Evolutionary conservation across 35 echinoderm and acorn worm species (phyloP), one percentile per base, ranked within the genome.

Genomic region (Strongylocentrotus purpuratus): DNA sequence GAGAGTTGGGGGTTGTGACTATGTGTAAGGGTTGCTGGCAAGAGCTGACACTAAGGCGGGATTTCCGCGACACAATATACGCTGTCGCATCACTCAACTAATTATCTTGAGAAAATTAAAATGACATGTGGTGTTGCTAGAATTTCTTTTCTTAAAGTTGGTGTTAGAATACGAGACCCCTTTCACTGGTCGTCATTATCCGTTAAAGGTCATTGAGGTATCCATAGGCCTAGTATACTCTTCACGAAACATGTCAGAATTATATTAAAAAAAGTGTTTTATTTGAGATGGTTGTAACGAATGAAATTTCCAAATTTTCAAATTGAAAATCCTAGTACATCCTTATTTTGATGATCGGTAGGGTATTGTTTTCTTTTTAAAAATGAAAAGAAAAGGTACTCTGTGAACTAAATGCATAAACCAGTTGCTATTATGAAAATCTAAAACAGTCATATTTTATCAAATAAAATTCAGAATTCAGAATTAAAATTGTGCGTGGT

Each of bases 11-110:
- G 61, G 65, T 4, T 78, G n/a, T 78, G 65, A 78, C 65, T 78
- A 18, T 78, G 65, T 78, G 65, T 28, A n/a, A 28, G 65, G 65
- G 65, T 18, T 7, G 25, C 25, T 78, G 65, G 20, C 65, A 78
- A 28, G 22, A 78, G 20, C 25, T n/a, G 65, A n/a, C 65, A 78
- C 20, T 78, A 78, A 78, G 65, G 65, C 65, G 65, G 65, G 65
- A 78, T 78, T 78, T 78, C 65, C 65, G 65, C 65, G 65, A 78
- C 65, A 78, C 65, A 78, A 78, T 78, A 78, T 78, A n/a, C 65
- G 65, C 22, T 78, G 65, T 78, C 65, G 28, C 65, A 78, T 78
- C 65, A 78, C 3, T 28, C 65, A 78, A 78, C 22, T 78, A 78
- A 78, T 78, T 78, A 78, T 78, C 65, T 78, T 78, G 20, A 78